Percentiles rank a stretch among this genome's conserved stretches.
Evolutionary conservation across 2,113 vertebrate genomes (phyloP).

Genomic region (Carassius gibelio): DNA sequence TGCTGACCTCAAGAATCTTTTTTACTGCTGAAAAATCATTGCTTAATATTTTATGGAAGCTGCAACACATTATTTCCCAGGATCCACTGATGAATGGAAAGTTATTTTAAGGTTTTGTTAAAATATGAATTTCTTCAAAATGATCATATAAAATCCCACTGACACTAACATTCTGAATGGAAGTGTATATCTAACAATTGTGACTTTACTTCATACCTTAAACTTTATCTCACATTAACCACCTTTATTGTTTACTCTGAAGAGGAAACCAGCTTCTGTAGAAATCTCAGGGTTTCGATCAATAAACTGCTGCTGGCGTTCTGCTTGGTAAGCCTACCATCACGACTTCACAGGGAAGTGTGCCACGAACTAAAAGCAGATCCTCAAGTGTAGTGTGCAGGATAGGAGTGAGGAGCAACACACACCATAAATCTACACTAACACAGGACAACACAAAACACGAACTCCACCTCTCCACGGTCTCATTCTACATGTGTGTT

Average conservation of each 20-base stretch:
- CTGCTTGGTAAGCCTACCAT: slow-evolving; percentile 14
- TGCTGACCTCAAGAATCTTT: no score
- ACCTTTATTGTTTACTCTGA: background rate
- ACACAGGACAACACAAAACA: background rate
- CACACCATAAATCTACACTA: background rate
- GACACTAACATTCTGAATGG: background rate
- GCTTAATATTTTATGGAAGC: no score
- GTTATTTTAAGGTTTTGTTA: background rate
- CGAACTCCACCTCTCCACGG: background rate
- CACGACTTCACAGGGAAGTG: background rate
- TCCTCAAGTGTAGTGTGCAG: background rate
- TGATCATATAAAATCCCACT: background rate
- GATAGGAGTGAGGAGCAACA: background rate
- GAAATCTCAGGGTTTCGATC: background rate
- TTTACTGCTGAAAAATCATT: no score
- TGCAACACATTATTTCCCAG: background rate
- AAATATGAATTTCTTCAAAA: no score
- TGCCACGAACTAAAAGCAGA: background rate
- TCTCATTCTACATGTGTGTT: background rate
- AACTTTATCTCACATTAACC: background rate
- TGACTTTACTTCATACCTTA: background rate
- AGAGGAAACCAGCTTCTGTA: background rate
- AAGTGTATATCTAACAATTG: background rate
- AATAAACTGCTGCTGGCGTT: slow-evolving; percentile 11
- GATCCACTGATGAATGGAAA: background rate